Evolutionary conservation across 2,888 invertebrate species (phyloP).

Genomic region (Drosophila hamatofila): DNA sequence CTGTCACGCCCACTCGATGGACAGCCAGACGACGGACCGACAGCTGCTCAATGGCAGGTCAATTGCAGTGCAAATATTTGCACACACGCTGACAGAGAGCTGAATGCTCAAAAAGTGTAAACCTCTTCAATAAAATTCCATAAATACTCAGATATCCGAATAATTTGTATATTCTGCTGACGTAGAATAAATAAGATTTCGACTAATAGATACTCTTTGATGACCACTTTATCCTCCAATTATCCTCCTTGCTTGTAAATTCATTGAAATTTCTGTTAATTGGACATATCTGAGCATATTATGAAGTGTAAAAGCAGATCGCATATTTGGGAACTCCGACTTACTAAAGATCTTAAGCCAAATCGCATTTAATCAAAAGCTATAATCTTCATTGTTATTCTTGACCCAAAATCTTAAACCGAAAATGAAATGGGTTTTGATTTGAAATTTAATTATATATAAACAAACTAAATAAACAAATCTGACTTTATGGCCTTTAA

Average conservation of each 20-base stretch:
- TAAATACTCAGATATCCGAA: conserved; percentile 21
- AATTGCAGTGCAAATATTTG: conserved; percentile 48
- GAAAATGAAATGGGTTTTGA: not conserved
- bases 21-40: conserved; percentile 3
- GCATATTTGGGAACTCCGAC: not conserved
- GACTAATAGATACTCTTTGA: conserved; percentile 4
- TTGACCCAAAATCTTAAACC: not conserved
- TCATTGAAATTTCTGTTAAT: too few species aligned
- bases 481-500: too few species aligned
- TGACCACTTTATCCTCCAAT: accelerated
- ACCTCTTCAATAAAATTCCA: conserved; percentile 13
- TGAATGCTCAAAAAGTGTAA: conserved; percentile 30
- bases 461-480: not conserved
- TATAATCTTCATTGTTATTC: not conserved
- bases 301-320: too few species aligned
- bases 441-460: not conserved
- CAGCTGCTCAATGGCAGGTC: conserved; percentile 31
- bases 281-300: too few species aligned
- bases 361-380: too few species aligned
- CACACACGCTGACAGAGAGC: conserved; percentile 18
- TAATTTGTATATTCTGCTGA: conserved; percentile 7
- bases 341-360: not conserved
- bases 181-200: not conserved
- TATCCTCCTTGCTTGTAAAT: not conserved
- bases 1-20: conserved; percentile 17